Evolutionary conservation across 2,888 invertebrate species (phyloP), one percentile per base, ranked within the genome.

Genomic region (Tetragnatha montana): DNA sequence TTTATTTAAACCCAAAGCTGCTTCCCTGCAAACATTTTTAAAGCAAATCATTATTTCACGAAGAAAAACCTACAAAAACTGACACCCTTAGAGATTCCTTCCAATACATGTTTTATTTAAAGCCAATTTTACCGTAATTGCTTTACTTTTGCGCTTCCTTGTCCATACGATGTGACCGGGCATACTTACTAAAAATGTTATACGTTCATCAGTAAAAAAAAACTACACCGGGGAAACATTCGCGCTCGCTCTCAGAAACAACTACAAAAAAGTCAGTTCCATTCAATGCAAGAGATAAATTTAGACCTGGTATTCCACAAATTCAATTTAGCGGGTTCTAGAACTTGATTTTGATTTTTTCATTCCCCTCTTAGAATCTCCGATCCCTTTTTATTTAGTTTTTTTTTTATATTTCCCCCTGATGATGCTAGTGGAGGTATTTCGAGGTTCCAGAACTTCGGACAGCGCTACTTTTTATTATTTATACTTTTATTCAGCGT

Each of bases 271-370:
- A 12, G 51, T 12, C 35, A 22, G 22, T 12, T 81, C 35, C 73
- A 71, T 74, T 74, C 74, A 60, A 60, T 78, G 8, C 22, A 17
- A n/a, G 82, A 60, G 73, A 60, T 82, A 82, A 82, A 74, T 82
- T 82, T 82, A 74, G 50, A 8, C 50, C 17, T 74, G 70, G 49
- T 50, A 81, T 71, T 71, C 70, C 81, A 50, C 12, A 81, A 81
- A 81, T 71, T 70, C 50, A 70, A 50, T 81, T 49, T 10, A 71
- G 71, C 49, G 50, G 70, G 6, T 71, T 47, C 50, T 12, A 71
- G 71, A 81, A 71, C 21, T 49, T 81, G 81, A 35, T 22, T 17
- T 35, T 74, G 35, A 74, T 22, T 35, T 35, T 35, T 74, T 74
- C 35, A 35, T 35, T 35, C 19, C 22, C 22, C n/a, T n/a, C n/a